Base-by-base conservation (phyloP, 2,797 vertebrate species). In the Cossypha niveicapilla region DNA sequence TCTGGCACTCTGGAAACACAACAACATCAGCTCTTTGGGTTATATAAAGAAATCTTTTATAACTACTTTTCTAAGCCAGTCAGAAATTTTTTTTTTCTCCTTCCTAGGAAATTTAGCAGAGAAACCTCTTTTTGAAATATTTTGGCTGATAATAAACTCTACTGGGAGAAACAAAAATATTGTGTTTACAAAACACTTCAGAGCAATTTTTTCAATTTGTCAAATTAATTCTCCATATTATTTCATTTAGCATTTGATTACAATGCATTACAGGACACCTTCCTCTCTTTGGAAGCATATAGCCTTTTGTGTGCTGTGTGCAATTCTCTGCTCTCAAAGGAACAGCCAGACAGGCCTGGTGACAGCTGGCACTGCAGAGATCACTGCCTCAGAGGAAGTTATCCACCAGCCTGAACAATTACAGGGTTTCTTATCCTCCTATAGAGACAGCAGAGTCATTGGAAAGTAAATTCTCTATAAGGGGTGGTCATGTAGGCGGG, bases 401-500 rank as follows among this genome's bases (percentile, higher is more conserved):
- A n/a, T 37, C 16, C 5, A 2, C 53, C 19, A 72, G 25, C 28
- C 15, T 41, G 27, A 30, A 30, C 32, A 58, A 9, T 18, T 19
- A 30, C 13, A 56, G 27, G n/a, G 30, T 32, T 79, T 57, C 25
- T 50, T 42, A 17, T 22, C 45, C 39, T 11, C 10, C 17, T 42
- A 11, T 18, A 24, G 68, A 48, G 18, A 61, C 21, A 12, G 9
- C 7, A 22, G 1, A 39, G 6, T 22, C 30, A 63, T 14, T 11
- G 14, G 25, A 63, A 93, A 56, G 47, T 4, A 35, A 78, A 63
- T 39, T 47, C 10, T 28, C 34, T 23, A 0, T 16, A 16, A 14
- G 7, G 5, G 23, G 3, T 18, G 10, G 9, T 35, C 39, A 63
- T 8, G 1, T 9, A 45, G 6, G 27, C 0, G 0, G 11, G 11